Base-by-base conservation (phyloP, 2,888 invertebrate genomes). In the Drosophila hamatofila region DNA sequence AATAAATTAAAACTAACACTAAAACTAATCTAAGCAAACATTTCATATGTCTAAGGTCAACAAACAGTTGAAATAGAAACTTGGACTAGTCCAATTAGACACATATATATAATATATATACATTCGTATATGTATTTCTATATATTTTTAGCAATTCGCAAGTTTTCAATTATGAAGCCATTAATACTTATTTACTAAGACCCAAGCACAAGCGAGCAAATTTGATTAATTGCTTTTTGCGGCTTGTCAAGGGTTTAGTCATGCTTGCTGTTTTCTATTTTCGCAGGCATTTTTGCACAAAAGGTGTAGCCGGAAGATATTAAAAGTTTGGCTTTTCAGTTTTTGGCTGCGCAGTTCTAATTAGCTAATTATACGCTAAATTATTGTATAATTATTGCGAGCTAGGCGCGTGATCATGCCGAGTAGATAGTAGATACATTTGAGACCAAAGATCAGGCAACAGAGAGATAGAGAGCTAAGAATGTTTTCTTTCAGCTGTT, bases 301-400 rank as follows among this genome's bases (percentile, higher is more conserved):
- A 88, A 87, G 87, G 90, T 87, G 87, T 89, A 89, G 87, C 87
- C 87, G 90, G 90, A 87, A 89, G 88, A 90, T 90, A 84, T 83
- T 79, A 52, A 46, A 60, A 16, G 30, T 60, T 86, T 83, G 51
- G 30, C 69, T 66, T 82, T 71, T 72, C 64, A 61, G 56, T 48
- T 64, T 80, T 89, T 72, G 70, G 70, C 75, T 89, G 73, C 77
- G 88, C 83, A 89, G 78, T 89, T 89, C 87, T 87, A 88, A 89
- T 90, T 90, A 83, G 87, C 86, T 89, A 91, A 89, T 89, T 91
- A 89, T 86, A 91, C 87, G 88, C 87, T 80, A 64, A 89, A 78
- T 91, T 89, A 86, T 79, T 90, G 71, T 91, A 81, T 86, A 89
- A 89, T 89, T 89, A 90, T 90, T 84, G 67, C 61, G 75, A 84